Conservation (phyloP, 2,797 vertebrate genomes). For the Notolepis coatsorum region DNA sequence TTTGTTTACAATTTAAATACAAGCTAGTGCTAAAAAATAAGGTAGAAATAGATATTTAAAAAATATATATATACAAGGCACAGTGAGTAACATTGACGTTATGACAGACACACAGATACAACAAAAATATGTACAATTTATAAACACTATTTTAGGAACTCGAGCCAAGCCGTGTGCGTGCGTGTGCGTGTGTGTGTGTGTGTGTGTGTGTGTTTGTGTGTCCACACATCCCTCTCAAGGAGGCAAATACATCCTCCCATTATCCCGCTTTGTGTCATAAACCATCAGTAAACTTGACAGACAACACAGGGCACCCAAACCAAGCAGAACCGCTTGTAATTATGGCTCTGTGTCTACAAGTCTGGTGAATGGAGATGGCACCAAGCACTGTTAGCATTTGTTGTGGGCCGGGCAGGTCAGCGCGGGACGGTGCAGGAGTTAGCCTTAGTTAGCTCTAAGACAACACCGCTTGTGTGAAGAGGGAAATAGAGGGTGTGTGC, state of each 20-base stretch:
- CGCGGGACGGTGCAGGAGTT: constrained; percentile 58
- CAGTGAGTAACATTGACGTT: too few species aligned
- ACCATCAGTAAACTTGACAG: constrained; percentile 65
- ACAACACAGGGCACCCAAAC: constrained; percentile 50
- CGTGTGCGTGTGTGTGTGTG: constrained; percentile 24
- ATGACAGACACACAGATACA: neutral
- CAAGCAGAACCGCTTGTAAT: constrained; percentile 45
- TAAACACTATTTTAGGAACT: constrained; percentile 3
- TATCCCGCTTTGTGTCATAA: constrained; percentile 59
- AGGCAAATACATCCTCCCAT: constrained; percentile 45
- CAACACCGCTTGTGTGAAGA: constrained; percentile 57
- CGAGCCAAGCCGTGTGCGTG: constrained; percentile 13
- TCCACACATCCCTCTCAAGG: constrained; percentile 1
- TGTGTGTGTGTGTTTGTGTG: neutral
- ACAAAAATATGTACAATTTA: neutral
- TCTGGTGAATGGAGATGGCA: constrained; percentile 18
- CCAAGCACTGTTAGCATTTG: constrained; percentile 57
- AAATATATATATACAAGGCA: neutral
- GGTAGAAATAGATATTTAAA: neutral
- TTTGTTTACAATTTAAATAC: too few species aligned
- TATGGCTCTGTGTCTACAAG: constrained; percentile 42
- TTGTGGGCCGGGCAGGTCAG: constrained; percentile 73
- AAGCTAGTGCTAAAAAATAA: neutral
- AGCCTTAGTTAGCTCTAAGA: constrained; percentile 36
- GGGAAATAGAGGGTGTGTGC: constrained; percentile 46